Base-by-base conservation (phyloP, 2,888 invertebrate species). In the Apotomis betuletana region DNA sequence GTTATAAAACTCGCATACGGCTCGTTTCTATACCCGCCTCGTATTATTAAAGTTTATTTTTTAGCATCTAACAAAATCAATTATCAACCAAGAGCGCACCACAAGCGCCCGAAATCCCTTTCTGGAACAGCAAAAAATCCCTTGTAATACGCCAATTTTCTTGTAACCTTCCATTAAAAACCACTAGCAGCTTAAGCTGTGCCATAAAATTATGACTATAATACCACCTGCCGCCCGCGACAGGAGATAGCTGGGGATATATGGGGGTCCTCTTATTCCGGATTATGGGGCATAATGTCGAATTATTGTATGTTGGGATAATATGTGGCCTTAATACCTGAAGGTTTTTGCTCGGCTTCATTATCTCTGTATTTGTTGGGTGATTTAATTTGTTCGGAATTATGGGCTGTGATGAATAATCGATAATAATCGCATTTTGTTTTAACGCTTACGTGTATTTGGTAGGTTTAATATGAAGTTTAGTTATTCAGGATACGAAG, bases 181-280 rank as follows among this genome's bases (percentile, higher is more conserved):
- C 51, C 54, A 54, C 51, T 44, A 55, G 44, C 51, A 67, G 38
- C 63, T 68, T 54, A 72, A 68, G 67, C 63, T 62, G 36, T 27
- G 46, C 36, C 72, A 68, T 72, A 72, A 72, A 72, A 72, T 67
- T 72, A 72, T 72, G 52, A 72, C 67, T 68, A 72, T 72, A 61
- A 15, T 13, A 49, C 54, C 72, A 72, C 71, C 67, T 67, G 67
- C 67, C 15, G 57, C 67, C 51, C 38, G 13, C 36, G 63, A 46
- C 62, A 70, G 70, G 55, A 63, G 72, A 72, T 72, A 72, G 49
- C 58, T 52, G 63, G 63, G 27, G 27, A 68, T 68, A 72, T 72
- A 72, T 72, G 58, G 68, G 67, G 67, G 72, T 68, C 72, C 58
- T 41, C 59, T 59, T 57, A 70, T 71, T 41, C 41, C 62, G 71